phyloP scores from a whole-genome alignment of 2,113 vertebrate species.

The Tachysurus vachellii region DNA sequence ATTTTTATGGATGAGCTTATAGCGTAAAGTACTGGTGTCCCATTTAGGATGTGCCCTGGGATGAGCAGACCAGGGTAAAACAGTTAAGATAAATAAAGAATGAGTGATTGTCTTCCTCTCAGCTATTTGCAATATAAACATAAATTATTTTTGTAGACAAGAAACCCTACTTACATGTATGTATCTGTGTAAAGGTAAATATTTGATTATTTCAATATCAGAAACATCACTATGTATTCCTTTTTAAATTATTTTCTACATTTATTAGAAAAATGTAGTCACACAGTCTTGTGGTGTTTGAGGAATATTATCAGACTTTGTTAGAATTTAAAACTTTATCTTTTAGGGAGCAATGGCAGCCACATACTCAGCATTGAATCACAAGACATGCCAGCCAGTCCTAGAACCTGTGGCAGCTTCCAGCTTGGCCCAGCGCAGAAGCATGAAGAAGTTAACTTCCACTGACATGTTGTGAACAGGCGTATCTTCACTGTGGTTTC shows the following conservation, averaged over 20 bases:
- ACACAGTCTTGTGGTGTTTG: background rate
- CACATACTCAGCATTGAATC: constrained; percentile 90
- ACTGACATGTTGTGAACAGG: constrained; percentile 86
- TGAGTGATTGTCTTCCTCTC: background rate
- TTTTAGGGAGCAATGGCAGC: constrained; percentile 90
- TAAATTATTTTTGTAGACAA: background rate
- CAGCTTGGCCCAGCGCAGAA: constrained; percentile 91
- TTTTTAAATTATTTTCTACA: background rate
- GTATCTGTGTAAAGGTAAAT: background rate
- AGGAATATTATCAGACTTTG: background rate
- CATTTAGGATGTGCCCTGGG: background rate
- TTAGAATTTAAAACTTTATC: background rate
- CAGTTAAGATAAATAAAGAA: background rate
- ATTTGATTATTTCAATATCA: background rate
- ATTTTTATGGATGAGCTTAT: background rate
- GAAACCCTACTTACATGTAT: background rate
- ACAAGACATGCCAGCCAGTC: constrained; percentile 91
- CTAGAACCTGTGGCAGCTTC: constrained; percentile 95
- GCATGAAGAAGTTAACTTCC: constrained; percentile 97
- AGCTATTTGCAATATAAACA: background rate
- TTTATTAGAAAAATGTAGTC: background rate
- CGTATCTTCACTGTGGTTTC: constrained; percentile 55
- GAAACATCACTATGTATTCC: background rate
- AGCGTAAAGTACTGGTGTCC: background rate
- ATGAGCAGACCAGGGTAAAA: background rate